Base-by-base conservation (phyloP, 2,797 vertebrate genomes). In the Rhyacichthys aspro region DNA sequence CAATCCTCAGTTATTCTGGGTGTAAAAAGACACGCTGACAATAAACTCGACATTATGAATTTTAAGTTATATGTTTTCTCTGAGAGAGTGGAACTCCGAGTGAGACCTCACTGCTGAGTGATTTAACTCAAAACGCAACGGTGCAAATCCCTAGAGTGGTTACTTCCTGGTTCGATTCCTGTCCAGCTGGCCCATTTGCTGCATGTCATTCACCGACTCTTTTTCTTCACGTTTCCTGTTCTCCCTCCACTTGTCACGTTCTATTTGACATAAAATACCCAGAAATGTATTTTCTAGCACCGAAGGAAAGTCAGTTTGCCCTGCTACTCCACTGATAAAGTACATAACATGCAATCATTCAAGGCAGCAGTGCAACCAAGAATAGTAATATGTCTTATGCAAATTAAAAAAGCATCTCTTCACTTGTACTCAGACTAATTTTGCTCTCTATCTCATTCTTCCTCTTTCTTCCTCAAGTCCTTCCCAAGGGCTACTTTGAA, bases 401-500 rank as follows among this genome's bases (percentile, higher is more conserved):
- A 79, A 82, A 86, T 86, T 33, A 1, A 17, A 59, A 82, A 88
- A 76, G 65, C 54, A 82, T 83, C 73, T 74, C 76, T 73, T 81
- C 64, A 81, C 70, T 75, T 37, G 18, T 56, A 75, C 74, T 79
- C 55, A 45, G 37, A 67, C 83, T 85, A 83, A 87, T 90, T 84
- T 79, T 72, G 73, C 66, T 75, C 74, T 84, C 69, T 49, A 83
- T 90, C 78, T 83, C 54, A 72, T 85, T 84, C 62, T 67, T 68
- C 83, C 64, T 55, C 78, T 84, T 87, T 89, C 78, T 86, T 88
- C 82, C 84, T 75, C 63, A 82, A 86, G 86, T 83, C 66, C 67
- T 83, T 91, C 88, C 86, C 88, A 82, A 83, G 86, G 88, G 89
- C 77, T 84, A 86, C 83, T 89, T 77, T 81, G 77, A 90, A 91